Base-by-base conservation (phyloP, 2,797 vertebrate species). In the Emys orbicularis region DNA sequence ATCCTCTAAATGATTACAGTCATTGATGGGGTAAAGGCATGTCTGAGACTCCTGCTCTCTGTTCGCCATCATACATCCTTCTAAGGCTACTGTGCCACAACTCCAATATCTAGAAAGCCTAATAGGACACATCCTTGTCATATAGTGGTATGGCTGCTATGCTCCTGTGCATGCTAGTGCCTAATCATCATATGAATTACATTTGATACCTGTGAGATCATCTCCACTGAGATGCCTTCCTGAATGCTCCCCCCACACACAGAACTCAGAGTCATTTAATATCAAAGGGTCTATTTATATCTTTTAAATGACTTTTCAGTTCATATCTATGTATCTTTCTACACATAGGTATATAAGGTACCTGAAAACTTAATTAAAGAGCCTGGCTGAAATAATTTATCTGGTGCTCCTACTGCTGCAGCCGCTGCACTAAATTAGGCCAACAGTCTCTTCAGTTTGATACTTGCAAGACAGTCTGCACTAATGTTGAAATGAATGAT, bases 131-230 rank as follows among this genome's bases (percentile, higher is more conserved):
- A 56, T 79, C 9, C 52, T 91, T 92, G 18, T 74, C 94, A 56
- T 18, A 94, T 84, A 91, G 88, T 77, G 12, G 82, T 54, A 15
- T 84, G 31, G 54, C 21, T 50, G n/a, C 88, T 83, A 68, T 4
- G 50, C 83, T 90, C 34, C 27, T 92, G n/a, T 59, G 34, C 9
- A 92, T 27, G 74, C 59, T 89, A 9, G 1, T 74, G 37, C 44
- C 8, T 84, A 50, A 90, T 10, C 83, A 54, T 94, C 76, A 86
- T 86, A 56, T 52, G 76, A 91, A 27, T 27, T 87, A 57, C 59
- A 86, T 86, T 53, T 79, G 68, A 15, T 94, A 93, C 92, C 50
- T 95, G 37, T 96, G 57, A 96, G 12, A 92, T 68, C 16, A 54
- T 56, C 49, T 86, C 90, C 65, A 85, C 52, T 76, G 77, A 92